Base-by-base conservation (phyloP, 1,140 invertebrate species). In the Lordiphosa mommai region DNA sequence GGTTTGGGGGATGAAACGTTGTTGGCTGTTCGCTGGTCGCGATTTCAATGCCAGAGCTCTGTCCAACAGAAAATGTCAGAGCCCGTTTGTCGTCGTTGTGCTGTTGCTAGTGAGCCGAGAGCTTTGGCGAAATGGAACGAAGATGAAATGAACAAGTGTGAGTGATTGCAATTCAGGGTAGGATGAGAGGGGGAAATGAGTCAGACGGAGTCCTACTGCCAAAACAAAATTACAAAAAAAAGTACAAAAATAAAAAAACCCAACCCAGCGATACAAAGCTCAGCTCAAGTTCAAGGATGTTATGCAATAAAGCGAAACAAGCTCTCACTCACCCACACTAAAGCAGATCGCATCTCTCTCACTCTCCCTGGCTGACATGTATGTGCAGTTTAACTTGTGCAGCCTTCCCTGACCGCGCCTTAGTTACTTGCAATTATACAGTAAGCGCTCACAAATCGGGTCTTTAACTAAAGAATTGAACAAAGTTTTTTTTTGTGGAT, bases 241-340 rank as follows among this genome's bases (percentile, higher is more conserved):
- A n/a, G n/a, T n/a, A 58, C 29, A 55, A 23, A 13, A 23, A 17
- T n/a, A 12, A 10, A 17, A 43, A 37, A 71, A 58, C 53, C 63
- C 56, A 55, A 49, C 56, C 49, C 61, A 63, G 53, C 67, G 66
- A 72, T 58, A 61, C 69, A 69, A 68, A 71, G 71, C 65, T 61
- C 37, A 61, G 71, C 73, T 86, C 73, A 88, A 87, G 86, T 88
- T 88, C 86, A 88, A 87, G 86, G 80, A 86, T 88, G 77, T 88
- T 88, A 88, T 88, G 86, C 66, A 87, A 88, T 79, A 72, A 58
- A 69, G 37, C 52, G 43, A 46, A 60, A 50, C 9, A 36, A 57
- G 59, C 51, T 23, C 20, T 23, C 20, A 23, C 20, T 23, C 5
- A 23, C 20, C 20, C 20, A 23, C 20, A 23, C 20, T 1, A 23